Conservation (phyloP, 2,113 vertebrate genomes). For the Scopus umbretta region DNA sequence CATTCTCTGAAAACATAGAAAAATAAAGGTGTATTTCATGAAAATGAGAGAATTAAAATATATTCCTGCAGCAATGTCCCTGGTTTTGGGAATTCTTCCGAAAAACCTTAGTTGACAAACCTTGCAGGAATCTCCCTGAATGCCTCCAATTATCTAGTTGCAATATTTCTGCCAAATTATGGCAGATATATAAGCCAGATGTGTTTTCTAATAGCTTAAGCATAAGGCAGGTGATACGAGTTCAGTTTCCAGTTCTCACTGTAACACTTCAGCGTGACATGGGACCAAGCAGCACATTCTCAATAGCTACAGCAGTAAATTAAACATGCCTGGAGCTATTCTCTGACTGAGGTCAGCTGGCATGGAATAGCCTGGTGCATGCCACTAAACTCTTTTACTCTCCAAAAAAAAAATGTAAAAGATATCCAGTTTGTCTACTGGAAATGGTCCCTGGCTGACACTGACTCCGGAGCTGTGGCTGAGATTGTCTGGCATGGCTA, state of each 20-base stretch:
- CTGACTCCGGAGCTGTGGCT: not conserved
- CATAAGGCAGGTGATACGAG: not conserved
- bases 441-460: not conserved
- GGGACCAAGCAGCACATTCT: not conserved
- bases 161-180: not conserved
- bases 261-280: not conserved
- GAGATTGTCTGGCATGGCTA: not conserved
- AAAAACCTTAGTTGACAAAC: not conserved
- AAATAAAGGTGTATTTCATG: not conserved
- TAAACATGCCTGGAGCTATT: not conserved
- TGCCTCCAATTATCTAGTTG: not conserved
- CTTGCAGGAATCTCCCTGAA: not conserved
- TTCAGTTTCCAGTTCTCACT: not conserved
- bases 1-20: constrained; percentile 69
- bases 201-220: not conserved
- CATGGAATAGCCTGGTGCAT: not conserved
- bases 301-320: not conserved
- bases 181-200: not conserved
- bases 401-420: not conserved
- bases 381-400: not conserved
- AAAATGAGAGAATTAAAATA: not conserved
- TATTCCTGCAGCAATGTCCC: not conserved
- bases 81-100: not conserved
- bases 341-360: not conserved
- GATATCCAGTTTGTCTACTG: not conserved